These are phyloP conservation scores for Geodia barretti DNA, from an alignment of 37 sponge, comb jelly and placozoan species.

Conservation along the genomic window DNA sequence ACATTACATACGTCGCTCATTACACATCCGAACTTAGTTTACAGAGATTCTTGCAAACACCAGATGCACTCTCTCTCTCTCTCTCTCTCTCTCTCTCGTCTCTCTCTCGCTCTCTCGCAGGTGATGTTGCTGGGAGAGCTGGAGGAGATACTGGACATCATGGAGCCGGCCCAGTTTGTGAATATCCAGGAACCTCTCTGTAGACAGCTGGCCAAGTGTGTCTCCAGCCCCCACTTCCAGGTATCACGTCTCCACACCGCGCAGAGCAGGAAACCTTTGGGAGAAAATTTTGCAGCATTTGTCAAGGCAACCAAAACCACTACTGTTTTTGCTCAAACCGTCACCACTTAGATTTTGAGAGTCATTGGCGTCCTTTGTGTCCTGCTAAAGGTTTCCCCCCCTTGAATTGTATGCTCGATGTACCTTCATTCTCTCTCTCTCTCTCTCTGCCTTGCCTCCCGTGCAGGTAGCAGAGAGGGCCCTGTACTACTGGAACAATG, in stretches of 20 bases:
- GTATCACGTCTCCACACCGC: no score
- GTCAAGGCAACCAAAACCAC: no score
- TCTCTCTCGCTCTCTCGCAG: conserved; percentile 6
- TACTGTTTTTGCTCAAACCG: neutral
- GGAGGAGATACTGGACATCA: conserved; percentile 97
- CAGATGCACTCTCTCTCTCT: no score
- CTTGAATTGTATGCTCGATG: no score
- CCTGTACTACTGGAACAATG: conserved; percentile 98
- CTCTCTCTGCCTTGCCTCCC: neutral
- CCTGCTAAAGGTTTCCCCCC: no score
- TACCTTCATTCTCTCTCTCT: neutral
- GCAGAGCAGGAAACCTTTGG: no score
- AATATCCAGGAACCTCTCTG: conserved; percentile 89
- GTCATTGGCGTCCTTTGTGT: no score
- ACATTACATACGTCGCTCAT: no score
- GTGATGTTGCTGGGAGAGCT: conserved; percentile 97
- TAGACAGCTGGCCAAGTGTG: conserved; percentile 87
- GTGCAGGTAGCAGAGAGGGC: conserved; percentile 96
- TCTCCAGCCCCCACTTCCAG: conserved; percentile 98
- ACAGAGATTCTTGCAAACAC: no score
- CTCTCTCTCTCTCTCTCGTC: neutral
- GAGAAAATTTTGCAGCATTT: no score
- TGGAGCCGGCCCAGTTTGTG: conserved; percentile 91
- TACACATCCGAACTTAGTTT: no score
- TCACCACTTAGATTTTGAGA: neutral